phyloP scores from a whole-genome alignment of 2,888 invertebrate genomes.

The Marasmarcha lunaedactyla region DNA sequence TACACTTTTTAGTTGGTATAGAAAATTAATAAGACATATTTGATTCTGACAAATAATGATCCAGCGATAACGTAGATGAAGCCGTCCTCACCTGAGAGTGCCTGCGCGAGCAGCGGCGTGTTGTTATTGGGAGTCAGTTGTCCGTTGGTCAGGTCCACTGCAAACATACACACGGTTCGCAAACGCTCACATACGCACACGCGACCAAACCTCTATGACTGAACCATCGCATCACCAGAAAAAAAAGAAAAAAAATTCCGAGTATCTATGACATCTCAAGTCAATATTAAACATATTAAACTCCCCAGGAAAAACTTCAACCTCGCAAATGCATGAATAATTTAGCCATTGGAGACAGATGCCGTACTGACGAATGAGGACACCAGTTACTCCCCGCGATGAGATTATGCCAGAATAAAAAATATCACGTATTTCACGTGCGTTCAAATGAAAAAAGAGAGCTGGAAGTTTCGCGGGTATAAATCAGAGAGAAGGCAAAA shows the following conservation, averaged over 20 bases:
- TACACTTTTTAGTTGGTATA: too few species aligned
- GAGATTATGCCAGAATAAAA: constrained; percentile 63
- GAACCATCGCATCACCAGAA: constrained; percentile 47
- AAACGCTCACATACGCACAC: constrained; percentile 58
- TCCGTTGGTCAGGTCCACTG: constrained; percentile 96
- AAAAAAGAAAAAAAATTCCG: constrained; percentile 17
- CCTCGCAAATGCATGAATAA: constrained; percentile 65
- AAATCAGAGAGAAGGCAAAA: constrained; percentile 69
- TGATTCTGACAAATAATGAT: too few species aligned
- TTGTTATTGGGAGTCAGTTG: constrained; percentile 97
- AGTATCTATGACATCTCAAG: constrained; percentile 54
- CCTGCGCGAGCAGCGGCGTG: constrained; percentile 94
- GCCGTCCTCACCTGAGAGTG: constrained; percentile 86
- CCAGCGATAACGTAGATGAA: neutral
- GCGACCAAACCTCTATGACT: constrained; percentile 55
- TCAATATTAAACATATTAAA: constrained; percentile 52
- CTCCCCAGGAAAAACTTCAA: constrained; percentile 44
- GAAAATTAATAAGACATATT: too few species aligned
- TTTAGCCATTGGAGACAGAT: constrained; percentile 58
- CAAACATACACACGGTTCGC: constrained; percentile 77
- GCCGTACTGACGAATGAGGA: constrained; percentile 56
- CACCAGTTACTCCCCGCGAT: constrained; percentile 40
- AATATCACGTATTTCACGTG: constrained; percentile 69
- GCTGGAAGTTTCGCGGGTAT: constrained; percentile 67
- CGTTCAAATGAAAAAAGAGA: constrained; percentile 70